Conservation (phyloP, 2,113 vertebrate genomes). For the Peucedramus taeniatus region DNA sequence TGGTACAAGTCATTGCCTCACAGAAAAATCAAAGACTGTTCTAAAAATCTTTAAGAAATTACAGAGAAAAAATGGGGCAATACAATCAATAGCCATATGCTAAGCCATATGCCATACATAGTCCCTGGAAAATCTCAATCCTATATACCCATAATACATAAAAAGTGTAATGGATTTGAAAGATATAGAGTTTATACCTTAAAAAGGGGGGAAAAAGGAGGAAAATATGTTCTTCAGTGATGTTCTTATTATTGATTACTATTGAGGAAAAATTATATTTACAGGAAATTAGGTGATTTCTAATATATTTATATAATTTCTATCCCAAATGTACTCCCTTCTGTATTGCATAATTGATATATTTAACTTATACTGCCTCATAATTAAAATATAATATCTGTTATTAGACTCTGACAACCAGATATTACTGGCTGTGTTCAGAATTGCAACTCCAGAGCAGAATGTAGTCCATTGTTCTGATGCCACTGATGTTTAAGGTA, state of each 20-base stretch:
- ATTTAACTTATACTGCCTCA: not conserved
- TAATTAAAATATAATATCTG: not conserved
- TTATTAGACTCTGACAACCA: not conserved
- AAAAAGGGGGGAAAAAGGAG: not conserved
- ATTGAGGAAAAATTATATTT: not conserved
- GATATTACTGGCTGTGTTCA: not conserved
- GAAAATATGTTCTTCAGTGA: not conserved
- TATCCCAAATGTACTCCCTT: not conserved
- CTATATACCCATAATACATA: not conserved
- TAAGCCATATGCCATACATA: not conserved
- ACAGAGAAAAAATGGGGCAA: not conserved
- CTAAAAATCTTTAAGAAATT: slow-evolving; percentile 11
- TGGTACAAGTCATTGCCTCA: not conserved
- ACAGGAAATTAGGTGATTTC: not conserved
- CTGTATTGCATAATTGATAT: not conserved
- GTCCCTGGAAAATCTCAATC: not conserved
- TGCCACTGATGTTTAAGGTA: not conserved
- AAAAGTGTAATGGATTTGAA: not conserved
- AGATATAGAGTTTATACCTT: not conserved
- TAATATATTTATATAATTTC: not conserved
- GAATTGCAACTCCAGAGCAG: not conserved
- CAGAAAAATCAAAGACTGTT: not conserved
- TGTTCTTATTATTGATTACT: not conserved
- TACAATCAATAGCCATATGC: not conserved
- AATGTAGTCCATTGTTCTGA: not conserved